Percentiles rank a stretch among this genome's conserved stretches.
phyloP scores from a whole-genome alignment of 2,113 vertebrate species.

The Petrocephalus zakoni region DNA sequence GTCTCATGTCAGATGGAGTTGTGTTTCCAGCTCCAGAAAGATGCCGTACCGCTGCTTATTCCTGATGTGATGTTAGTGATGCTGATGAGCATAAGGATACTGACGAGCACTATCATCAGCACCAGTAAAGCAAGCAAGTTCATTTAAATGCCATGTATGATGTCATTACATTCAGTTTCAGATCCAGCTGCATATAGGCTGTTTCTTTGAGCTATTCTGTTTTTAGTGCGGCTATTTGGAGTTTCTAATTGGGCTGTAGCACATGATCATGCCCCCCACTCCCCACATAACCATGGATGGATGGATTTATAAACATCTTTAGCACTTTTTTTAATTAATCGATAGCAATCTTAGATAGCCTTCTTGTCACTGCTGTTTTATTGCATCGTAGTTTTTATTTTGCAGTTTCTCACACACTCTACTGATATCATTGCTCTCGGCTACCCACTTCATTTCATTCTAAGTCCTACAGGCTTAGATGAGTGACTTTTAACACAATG shows the following conservation, averaged over 20 bases:
- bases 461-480: background rate
- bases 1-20: slow-evolving; percentile 38
- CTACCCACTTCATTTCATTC: background rate
- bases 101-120: slow-evolving; percentile 27
- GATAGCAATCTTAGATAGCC: too few species aligned
- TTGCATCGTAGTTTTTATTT: background rate
- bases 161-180: too few species aligned
- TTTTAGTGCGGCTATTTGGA: too few species aligned
- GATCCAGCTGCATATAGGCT: too few species aligned
- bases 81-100: slow-evolving; percentile 29
- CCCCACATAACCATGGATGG: too few species aligned
- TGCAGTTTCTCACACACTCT: background rate
- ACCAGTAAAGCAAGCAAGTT: slow-evolving; percentile 26
- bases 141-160: background rate
- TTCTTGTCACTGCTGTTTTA: too few species aligned
- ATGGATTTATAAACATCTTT: too few species aligned
- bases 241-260: too few species aligned
- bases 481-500: too few species aligned
- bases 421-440: background rate
- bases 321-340: too few species aligned
- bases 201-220: too few species aligned
- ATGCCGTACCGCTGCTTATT: slow-evolving; percentile 63
- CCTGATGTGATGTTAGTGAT: slow-evolving; percentile 45
- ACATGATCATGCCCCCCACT: too few species aligned
- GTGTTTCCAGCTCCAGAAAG: slow-evolving; percentile 35